Percentiles rank a stretch among this genome's conserved stretches.
These are phyloP conservation scores for Calidris pugnax DNA, from an alignment of 2,113 vertebrate genomes.

Conservation along the genomic window DNA sequence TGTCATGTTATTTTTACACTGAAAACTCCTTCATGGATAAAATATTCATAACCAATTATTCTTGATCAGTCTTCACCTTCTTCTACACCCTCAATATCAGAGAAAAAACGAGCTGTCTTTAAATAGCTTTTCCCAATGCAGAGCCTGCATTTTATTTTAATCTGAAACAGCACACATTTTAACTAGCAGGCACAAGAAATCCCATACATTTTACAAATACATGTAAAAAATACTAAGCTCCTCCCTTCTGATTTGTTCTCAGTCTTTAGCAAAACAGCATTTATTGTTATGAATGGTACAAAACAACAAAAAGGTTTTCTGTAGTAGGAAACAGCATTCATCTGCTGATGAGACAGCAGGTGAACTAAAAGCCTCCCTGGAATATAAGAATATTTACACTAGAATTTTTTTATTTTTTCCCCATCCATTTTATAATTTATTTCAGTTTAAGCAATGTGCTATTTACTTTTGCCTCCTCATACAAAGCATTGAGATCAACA, in stretches of 20 bases:
- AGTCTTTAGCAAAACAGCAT: background rate
- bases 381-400: background rate
- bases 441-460: background rate
- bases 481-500: background rate
- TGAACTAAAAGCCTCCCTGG: background rate
- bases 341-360: background rate
- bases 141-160: background rate
- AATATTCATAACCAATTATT: slow-evolving; percentile 39
- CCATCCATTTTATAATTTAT: background rate
- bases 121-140: slow-evolving; percentile 21
- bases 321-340: background rate
- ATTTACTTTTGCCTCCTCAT: background rate
- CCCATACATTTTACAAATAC: background rate
- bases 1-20: background rate
- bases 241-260: background rate
- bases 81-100: background rate
- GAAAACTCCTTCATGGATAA: background rate
- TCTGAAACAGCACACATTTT: background rate
- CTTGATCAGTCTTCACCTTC: background rate
- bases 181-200: background rate
- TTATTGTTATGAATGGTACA: background rate
- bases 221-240: no score
- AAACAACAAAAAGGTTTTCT: background rate
- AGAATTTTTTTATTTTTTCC: background rate
- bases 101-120: background rate